A percentile compares a stretch with the other conserved stretches of the same genome.
phyloP scores from a whole-genome alignment of 2,888 invertebrate genomes.

The Heliconius hortense region DNA sequence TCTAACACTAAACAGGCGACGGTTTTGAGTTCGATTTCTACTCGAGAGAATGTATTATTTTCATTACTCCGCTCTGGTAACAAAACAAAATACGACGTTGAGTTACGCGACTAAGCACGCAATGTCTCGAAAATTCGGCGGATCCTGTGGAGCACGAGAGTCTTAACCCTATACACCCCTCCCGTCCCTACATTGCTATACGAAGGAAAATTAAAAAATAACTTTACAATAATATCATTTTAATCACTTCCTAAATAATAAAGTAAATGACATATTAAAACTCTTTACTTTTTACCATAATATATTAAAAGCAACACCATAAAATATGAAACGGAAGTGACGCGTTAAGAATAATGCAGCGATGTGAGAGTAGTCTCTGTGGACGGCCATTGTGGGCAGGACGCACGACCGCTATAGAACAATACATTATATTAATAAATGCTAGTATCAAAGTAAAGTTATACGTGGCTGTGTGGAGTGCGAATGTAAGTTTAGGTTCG shows the following conservation, averaged over 20 bases:
- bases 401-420: slow-evolving; percentile 23
- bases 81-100: too few species aligned
- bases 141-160: too few species aligned
- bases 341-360: slow-evolving; percentile 24
- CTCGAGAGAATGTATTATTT: too few species aligned
- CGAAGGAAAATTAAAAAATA: too few species aligned
- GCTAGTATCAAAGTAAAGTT: not conserved
- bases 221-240: not conserved
- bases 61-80: too few species aligned
- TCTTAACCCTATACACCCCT: too few species aligned
- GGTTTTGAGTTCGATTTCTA: too few species aligned
- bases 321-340: slow-evolving; percentile 21
- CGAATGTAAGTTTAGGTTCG: not conserved
- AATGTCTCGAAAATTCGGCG: too few species aligned
- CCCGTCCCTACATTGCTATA: too few species aligned
- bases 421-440: slow-evolving; percentile 18
- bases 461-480: not conserved
- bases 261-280: not conserved
- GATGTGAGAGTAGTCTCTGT: slow-evolving; percentile 21
- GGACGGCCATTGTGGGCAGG: slow-evolving; percentile 21
- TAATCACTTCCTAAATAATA: not conserved
- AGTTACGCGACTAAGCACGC: too few species aligned
- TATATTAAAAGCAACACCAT: not conserved
- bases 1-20: too few species aligned
- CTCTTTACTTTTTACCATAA: not conserved